These are phyloP conservation scores for Macrobrachium nipponense DNA, from an alignment of 1,140 invertebrate species.

Conservation along the genomic window DNA sequence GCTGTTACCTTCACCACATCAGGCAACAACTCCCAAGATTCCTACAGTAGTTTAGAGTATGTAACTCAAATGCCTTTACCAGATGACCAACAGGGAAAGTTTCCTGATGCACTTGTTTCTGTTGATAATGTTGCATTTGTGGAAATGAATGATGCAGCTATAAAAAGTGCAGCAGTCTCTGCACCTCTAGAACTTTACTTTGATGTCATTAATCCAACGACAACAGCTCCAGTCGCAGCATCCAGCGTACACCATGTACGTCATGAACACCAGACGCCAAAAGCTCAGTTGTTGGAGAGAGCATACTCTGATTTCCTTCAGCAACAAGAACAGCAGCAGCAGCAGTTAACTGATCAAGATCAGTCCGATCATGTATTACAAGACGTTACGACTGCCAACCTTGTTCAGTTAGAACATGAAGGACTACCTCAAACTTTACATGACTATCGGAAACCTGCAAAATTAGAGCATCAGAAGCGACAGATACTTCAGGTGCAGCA, in stretches of 20 bases:
- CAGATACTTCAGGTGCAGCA: conserved; percentile 23
- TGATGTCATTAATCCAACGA: conserved; percentile 54
- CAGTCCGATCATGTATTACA: conserved; percentile 38
- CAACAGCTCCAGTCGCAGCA: conserved; percentile 23
- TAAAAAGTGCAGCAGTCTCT: conserved; percentile 37
- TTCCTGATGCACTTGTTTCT: conserved; percentile 44
- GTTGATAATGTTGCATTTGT: conserved; percentile 59
- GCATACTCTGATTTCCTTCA: conserved; percentile 45
- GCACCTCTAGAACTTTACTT: conserved; percentile 49
- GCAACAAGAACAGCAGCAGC: conserved; percentile 49
- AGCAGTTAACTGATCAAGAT: conserved; percentile 15
- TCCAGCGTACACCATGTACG: conserved; percentile 38
- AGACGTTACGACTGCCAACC: conserved; percentile 42
- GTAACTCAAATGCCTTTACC: conserved; percentile 44
- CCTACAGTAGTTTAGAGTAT: conserved; percentile 50
- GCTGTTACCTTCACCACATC: conserved; percentile 30
- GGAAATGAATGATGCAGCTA: conserved; percentile 56
- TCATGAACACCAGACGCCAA: conserved; percentile 56
- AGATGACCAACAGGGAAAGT: conserved; percentile 54
- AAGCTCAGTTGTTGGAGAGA: conserved; percentile 52
- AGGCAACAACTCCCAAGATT: conserved; percentile 33
- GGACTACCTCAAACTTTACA: conserved; percentile 37
- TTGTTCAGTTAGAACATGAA: conserved; percentile 51
- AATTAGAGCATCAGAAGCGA: conserved; percentile 48
- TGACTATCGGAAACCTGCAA: conserved; percentile 48